A percentile compares a stretch with the other conserved stretches of the same genome.
Evolutionary conservation across 2,888 invertebrate genomes (phyloP).

Genomic region (Salpingus planirostris): DNA sequence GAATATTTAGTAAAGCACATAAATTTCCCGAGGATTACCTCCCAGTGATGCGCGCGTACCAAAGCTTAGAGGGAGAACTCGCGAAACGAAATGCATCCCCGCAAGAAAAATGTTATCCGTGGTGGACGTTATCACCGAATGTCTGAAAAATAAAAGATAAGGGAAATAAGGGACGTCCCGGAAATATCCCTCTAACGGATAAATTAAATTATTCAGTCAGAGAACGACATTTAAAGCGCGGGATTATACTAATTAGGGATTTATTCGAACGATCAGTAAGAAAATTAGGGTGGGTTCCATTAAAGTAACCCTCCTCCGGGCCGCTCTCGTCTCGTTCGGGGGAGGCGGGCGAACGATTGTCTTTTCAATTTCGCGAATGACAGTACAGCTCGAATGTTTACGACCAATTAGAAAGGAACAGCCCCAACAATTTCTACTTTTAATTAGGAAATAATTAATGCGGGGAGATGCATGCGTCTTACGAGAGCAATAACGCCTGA

Average conservation of each 20-base stretch:
- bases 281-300: constrained; percentile 21
- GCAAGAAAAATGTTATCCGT: no score
- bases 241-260: constrained; percentile 25
- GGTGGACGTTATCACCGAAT: background rate
- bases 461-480: constrained; percentile 12
- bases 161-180: no score
- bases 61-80: no score
- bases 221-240: constrained; percentile 5
- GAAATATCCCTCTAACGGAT: background rate
- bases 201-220: background rate
- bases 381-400: constrained; percentile 21
- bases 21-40: no score
- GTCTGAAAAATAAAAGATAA: background rate
- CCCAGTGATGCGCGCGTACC: no score
- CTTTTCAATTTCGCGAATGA: constrained; percentile 9
- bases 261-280: constrained; percentile 21
- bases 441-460: constrained; percentile 27
- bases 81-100: no score
- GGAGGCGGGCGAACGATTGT: constrained; percentile 4
- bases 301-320: constrained; percentile 18
- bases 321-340: constrained; percentile 6
- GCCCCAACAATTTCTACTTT: constrained; percentile 26
- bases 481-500: constrained; percentile 10
- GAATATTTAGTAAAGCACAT: no score
- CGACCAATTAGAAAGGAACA: constrained; percentile 29